A percentile compares a stretch with the other conserved stretches of the same genome.
These are phyloP conservation scores for Drosophila sproati DNA, from an alignment of 1,140 invertebrate genomes.

Conservation along the genomic window DNA sequence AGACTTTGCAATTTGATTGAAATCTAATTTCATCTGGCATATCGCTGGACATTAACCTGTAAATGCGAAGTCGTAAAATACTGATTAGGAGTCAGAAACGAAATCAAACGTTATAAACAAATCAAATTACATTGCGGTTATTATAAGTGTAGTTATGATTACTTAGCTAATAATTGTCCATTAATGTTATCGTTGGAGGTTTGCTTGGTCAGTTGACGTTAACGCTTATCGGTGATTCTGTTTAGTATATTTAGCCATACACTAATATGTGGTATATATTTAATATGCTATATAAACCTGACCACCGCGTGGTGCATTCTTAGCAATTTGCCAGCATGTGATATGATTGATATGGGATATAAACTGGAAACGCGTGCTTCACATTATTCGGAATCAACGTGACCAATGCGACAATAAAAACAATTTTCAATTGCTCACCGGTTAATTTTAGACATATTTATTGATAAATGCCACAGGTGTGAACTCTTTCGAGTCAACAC, in stretches of 20 bases:
- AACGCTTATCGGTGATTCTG: constrained; percentile 27
- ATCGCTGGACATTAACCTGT: background rate
- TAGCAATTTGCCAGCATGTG: background rate
- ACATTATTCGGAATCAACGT: constrained; percentile 55
- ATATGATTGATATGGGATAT: constrained; percentile 3
- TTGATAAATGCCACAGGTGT: constrained; percentile 12
- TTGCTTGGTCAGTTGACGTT: constrained; percentile 55
- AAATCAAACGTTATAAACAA: constrained; percentile 29
- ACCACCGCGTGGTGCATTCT: background rate
- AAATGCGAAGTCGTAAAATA: constrained; percentile 5
- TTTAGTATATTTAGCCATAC: constrained; percentile 21
- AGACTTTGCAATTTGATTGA: background rate
- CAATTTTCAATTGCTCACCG: constrained; percentile 22
- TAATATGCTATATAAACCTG: constrained; percentile 24
- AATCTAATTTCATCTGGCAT: constrained; percentile 8
- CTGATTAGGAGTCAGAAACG: constrained; percentile 11
- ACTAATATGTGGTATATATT: background rate
- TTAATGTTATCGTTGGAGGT: constrained; percentile 37
- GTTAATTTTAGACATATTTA: constrained; percentile 52
- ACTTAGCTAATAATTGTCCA: constrained; percentile 43
- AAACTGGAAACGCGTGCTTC: constrained; percentile 29
- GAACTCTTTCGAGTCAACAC: constrained; percentile 30
- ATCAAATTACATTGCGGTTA: constrained; percentile 23
- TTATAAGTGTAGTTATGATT: background rate
- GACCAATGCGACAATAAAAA: constrained; percentile 38